Conservation (phyloP, 2,797 vertebrate species). For the Centropyge bicolor region DNA sequence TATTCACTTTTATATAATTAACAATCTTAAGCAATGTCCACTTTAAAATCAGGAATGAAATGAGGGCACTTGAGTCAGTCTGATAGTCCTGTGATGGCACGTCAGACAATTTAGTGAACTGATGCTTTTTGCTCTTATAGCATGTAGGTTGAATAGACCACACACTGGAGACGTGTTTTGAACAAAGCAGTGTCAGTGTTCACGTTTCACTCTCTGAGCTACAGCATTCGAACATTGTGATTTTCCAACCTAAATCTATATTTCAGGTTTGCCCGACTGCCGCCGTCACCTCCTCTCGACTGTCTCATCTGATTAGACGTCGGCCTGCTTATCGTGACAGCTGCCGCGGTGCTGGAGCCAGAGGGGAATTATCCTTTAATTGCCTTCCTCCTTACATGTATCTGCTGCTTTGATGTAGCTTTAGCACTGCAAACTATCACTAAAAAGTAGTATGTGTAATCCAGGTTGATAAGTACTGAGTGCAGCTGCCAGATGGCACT, state of each 20-base stretch:
- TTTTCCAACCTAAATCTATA: conserved; percentile 43
- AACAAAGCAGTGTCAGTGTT: conserved; percentile 5
- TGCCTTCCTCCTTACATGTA: conserved; percentile 61
- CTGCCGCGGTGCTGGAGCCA: conserved; percentile 49
- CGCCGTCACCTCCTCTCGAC: conserved; percentile 36
- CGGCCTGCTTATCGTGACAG: conserved; percentile 63
- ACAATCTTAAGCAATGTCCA: neutral
- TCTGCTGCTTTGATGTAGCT: conserved; percentile 67
- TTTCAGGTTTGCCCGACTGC: conserved; percentile 30
- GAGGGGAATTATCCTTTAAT: conserved; percentile 72
- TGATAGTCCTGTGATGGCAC: neutral
- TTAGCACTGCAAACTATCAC: conserved; percentile 60
- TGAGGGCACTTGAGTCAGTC: neutral
- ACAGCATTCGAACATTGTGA: conserved; percentile 3
- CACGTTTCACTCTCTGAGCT: neutral
- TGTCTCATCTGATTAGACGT: conserved; percentile 66
- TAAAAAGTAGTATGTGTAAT: conserved; percentile 63
- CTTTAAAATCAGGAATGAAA: neutral
- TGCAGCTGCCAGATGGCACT: conserved; percentile 64
- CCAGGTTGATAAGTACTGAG: conserved; percentile 63
- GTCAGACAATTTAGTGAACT: neutral
- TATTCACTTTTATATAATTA: neutral
- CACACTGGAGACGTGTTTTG: neutral
- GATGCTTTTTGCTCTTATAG: too few species aligned
- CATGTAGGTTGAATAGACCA: neutral